Conservation (phyloP, 2,797 vertebrate species). For the Pogoniulus pusillus region DNA sequence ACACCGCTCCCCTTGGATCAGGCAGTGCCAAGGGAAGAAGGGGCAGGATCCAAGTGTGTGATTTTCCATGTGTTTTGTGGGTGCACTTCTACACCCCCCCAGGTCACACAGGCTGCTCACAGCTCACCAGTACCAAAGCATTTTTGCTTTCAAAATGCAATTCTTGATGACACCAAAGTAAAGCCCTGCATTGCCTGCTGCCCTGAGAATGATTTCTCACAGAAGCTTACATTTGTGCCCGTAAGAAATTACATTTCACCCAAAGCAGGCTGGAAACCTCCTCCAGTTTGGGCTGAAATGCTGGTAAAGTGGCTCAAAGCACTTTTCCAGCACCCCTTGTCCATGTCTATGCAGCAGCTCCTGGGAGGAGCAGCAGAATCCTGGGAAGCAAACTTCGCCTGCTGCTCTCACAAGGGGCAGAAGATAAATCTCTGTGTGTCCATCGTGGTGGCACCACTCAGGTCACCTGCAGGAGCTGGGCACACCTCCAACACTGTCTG, state of each 20-base stretch:
- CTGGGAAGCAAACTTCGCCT: not conserved
- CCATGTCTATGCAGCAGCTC: not conserved
- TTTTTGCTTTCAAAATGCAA: not conserved
- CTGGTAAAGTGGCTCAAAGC: not conserved
- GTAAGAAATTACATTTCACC: not conserved
- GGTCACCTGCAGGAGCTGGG: accelerated
- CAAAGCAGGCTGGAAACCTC: not conserved
- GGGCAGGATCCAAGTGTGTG: no score
- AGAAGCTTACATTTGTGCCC: no score
- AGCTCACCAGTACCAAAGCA: accelerated
- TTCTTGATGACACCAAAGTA: not conserved
- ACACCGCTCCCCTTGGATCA: not conserved
- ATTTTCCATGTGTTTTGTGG: no score
- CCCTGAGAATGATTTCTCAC: accelerated
- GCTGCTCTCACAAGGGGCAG: no score
- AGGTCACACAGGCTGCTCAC: not conserved
- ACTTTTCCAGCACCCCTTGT: not conserved
- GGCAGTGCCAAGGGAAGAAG: not conserved
- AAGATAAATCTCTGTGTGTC: no score
- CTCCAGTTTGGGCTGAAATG: not conserved
- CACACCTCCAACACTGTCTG: accelerated
- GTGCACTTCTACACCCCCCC: not conserved
- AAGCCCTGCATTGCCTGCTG: not conserved
- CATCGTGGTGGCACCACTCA: accelerated
- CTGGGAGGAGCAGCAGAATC: not conserved